phyloP scores from a whole-genome alignment of 2,797 vertebrate species.

The Huso huso region DNA sequence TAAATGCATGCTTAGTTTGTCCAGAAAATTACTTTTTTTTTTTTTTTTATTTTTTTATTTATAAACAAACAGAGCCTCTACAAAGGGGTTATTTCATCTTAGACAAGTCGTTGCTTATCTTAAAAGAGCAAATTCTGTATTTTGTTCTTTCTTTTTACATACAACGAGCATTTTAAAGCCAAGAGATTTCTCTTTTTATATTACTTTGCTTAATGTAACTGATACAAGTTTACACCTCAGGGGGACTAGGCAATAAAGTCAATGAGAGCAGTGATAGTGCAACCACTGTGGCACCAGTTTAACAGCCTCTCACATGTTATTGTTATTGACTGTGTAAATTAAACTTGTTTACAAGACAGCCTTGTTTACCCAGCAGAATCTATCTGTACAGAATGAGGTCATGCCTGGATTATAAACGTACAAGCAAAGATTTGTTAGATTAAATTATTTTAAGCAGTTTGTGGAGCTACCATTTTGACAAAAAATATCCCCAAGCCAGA shows the following conservation, averaged over 20 bases:
- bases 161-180: too few relatives aligned
- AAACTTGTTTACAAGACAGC: conserved; percentile 42
- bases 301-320: conserved; percentile 39
- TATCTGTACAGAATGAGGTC: conserved; percentile 59
- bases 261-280: conserved; percentile 55
- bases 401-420: conserved; percentile 61
- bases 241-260: conserved; percentile 44
- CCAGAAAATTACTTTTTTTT: too few relatives aligned
- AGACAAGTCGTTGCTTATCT: too few relatives aligned
- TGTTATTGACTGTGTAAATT: conserved; percentile 44
- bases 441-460: conserved; percentile 55
- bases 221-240: conserved; percentile 29
- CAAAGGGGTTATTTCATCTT: too few relatives aligned
- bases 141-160: too few relatives aligned
- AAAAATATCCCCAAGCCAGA: conserved; percentile 60
- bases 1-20: too few relatives aligned
- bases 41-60: too few relatives aligned
- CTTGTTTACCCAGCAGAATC: conserved; percentile 44
- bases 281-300: conserved; percentile 54
- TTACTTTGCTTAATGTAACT: conserved; percentile 9
- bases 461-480: conserved; percentile 51
- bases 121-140: too few relatives aligned
- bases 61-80: too few relatives aligned
- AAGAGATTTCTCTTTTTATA: too few relatives aligned
- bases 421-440: conserved; percentile 56